Percentiles rank a stretch among this genome's conserved stretches.
Conservation (phyloP, 2,888 invertebrate species). For the Microplitis deprimator region DNA sequence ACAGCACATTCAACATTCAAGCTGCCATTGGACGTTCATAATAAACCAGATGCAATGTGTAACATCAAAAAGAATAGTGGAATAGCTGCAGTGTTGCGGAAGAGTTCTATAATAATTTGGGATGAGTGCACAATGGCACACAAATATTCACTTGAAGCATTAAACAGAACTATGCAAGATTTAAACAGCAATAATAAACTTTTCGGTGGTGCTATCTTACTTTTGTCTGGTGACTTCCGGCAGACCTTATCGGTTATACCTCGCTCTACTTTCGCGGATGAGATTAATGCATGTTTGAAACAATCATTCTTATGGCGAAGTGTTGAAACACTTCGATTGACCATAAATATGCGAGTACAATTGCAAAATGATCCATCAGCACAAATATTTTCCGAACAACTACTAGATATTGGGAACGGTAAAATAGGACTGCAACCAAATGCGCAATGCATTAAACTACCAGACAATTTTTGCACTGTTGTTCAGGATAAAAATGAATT, state of each 20-base stretch:
- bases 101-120: conserved; percentile 51
- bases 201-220: conserved; percentile 36
- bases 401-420: not conserved
- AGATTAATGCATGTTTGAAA: conserved; percentile 39
- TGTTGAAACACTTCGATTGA: conserved; percentile 46
- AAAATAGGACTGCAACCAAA: not conserved
- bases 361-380: conserved; percentile 56
- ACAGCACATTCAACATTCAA: conserved; percentile 45
- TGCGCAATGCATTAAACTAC: not conserved
- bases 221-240: conserved; percentile 41
- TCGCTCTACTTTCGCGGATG: conserved; percentile 32
- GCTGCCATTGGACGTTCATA: conserved; percentile 52
- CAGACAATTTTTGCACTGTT: not conserved
- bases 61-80: conserved; percentile 57
- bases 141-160: conserved; percentile 40
- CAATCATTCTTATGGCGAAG: conserved; percentile 46
- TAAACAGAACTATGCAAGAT: conserved; percentile 35
- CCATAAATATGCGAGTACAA: conserved; percentile 55
- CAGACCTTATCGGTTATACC: conserved; percentile 41
- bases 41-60: conserved; percentile 54
- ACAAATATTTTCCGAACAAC: not conserved
- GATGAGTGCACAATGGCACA: conserved; percentile 25
- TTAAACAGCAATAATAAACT: conserved; percentile 31
- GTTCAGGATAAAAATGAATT: conserved; percentile 44
- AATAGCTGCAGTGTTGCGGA: conserved; percentile 54